Evolutionary conservation across 1,140 invertebrate genomes (phyloP).

Genomic region (Harlomillsia oculata): DNA sequence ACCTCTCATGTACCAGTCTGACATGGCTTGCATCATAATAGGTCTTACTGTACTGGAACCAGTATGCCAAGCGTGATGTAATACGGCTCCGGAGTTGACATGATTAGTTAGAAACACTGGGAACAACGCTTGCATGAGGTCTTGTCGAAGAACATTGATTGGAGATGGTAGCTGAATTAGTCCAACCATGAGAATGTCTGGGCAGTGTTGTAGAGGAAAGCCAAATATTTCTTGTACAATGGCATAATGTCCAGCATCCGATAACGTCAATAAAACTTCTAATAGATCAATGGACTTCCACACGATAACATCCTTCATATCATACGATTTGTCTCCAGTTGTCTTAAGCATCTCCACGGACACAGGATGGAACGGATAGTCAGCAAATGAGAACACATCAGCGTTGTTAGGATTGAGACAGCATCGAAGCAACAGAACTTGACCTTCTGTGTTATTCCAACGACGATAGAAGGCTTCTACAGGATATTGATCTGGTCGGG

Average conservation of each 20-base stretch:
- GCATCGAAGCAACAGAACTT: slow-evolving; percentile 75
- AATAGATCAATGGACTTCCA: slow-evolving; percentile 88
- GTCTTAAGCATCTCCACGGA: slow-evolving; percentile 82
- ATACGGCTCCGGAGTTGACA: slow-evolving; percentile 81
- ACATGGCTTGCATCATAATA: slow-evolving; percentile 92
- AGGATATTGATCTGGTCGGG: slow-evolving; percentile 66
- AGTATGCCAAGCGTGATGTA: slow-evolving; percentile 86
- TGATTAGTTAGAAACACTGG: slow-evolving; percentile 88
- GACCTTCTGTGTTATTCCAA: slow-evolving; percentile 84
- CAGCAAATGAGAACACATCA: slow-evolving; percentile 88
- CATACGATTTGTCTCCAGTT: slow-evolving; percentile 64
- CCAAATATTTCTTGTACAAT: slow-evolving; percentile 85
- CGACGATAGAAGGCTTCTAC: slow-evolving; percentile 77
- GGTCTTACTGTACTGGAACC: slow-evolving; percentile 58
- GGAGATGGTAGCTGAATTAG: slow-evolving; percentile 64
- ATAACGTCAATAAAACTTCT: slow-evolving; percentile 73
- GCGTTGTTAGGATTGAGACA: slow-evolving; percentile 67
- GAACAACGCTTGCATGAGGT: slow-evolving; percentile 72
- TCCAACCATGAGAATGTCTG: slow-evolving; percentile 75
- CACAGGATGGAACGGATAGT: slow-evolving; percentile 76
- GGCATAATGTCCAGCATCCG: slow-evolving; percentile 69
- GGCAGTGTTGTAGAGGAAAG: slow-evolving; percentile 78
- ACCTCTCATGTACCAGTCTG: slow-evolving; percentile 86
- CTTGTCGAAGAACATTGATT: slow-evolving; percentile 64
- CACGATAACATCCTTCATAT: slow-evolving; percentile 81